Percentiles rank a stretch among this genome's conserved stretches.
Conservation (phyloP, 2,113 vertebrate species). For the Menura novaehollandiae region DNA sequence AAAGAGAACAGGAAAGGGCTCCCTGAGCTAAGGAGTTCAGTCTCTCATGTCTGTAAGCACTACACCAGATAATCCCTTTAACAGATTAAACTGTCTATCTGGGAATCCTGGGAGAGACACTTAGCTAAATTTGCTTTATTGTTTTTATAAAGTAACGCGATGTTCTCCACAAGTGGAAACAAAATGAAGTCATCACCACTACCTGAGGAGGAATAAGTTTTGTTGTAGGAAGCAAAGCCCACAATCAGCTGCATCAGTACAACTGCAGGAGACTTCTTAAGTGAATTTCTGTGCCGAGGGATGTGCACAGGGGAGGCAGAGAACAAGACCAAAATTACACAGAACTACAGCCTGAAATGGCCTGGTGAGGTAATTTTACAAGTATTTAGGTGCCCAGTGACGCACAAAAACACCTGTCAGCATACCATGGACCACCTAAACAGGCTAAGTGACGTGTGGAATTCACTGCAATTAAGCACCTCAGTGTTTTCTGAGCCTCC, state of each 20-base stretch:
- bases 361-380: background rate
- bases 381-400: background rate
- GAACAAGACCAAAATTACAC: background rate
- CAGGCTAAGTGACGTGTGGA: background rate
- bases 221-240: background rate
- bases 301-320: background rate
- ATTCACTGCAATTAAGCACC: background rate
- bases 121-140: constrained; percentile 38
- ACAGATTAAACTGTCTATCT: constrained; percentile 50
- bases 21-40: background rate
- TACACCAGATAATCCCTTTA: background rate
- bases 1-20: background rate
- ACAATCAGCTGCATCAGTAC: background rate
- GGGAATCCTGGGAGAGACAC: constrained; percentile 57
- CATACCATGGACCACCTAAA: background rate
- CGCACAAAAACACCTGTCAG: background rate
- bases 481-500: background rate
- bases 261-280: background rate
- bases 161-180: background rate
- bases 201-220: background rate
- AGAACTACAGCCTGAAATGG: background rate
- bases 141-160: background rate
- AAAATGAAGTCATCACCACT: background rate
- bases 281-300: background rate
- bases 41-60: background rate